These are phyloP conservation scores for Griposia aprilina DNA, from an alignment of 2,888 invertebrate species.

Conservation along the genomic window DNA sequence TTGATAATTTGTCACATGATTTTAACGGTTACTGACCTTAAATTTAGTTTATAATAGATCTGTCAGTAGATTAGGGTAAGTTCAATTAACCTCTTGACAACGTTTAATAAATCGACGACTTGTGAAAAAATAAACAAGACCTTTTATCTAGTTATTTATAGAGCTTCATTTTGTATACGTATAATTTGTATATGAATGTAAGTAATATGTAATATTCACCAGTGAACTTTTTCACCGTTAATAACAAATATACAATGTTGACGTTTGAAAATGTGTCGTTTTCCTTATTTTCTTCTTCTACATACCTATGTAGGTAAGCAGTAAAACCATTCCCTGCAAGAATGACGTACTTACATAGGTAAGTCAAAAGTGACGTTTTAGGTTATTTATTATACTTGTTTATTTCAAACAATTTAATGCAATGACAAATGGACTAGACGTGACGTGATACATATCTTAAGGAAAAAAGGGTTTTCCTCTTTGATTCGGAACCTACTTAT, in stretches of 20 bases:
- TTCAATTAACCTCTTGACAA: too few species aligned
- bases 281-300: slow-evolving; percentile 5
- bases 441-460: slow-evolving; percentile 23
- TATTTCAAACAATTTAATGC: slow-evolving; percentile 4
- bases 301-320: not conserved
- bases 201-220: too few species aligned
- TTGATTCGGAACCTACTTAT: slow-evolving; percentile 30
- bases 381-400: too few species aligned
- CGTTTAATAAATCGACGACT: too few species aligned
- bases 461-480: slow-evolving; percentile 57
- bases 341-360: not conserved
- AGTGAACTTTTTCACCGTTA: not conserved
- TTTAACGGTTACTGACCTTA: too few species aligned
- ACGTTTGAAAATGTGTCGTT: not conserved
- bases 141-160: too few species aligned
- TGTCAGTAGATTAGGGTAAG: not conserved
- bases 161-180: too few species aligned
- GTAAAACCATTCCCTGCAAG: not conserved
- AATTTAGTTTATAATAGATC: not conserved
- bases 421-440: slow-evolving; percentile 21
- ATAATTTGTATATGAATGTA: too few species aligned
- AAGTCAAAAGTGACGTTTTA: not conserved
- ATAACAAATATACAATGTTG: not conserved
- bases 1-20: too few species aligned
- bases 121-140: too few species aligned